Conservation (phyloP, 1,140 invertebrate species). For the Orussus abietinus region DNA sequence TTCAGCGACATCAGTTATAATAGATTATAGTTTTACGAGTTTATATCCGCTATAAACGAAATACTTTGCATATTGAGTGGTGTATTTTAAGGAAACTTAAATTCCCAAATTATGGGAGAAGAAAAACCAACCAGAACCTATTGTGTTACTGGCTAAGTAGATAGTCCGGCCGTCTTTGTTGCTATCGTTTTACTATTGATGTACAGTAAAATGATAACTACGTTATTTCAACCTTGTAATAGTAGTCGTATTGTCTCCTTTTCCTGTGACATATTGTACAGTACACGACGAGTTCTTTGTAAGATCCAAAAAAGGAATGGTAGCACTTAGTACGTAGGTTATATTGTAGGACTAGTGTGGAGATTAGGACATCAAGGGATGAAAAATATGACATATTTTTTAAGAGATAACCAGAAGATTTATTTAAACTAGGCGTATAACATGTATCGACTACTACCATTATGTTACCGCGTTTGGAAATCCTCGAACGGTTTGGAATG, state of each 20-base stretch:
- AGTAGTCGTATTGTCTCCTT: slow-evolving; percentile 8
- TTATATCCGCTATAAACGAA: too few species aligned
- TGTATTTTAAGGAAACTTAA: too few species aligned
- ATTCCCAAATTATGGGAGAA: too few species aligned
- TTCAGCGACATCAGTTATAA: too few species aligned
- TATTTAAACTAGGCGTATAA: slow-evolving; percentile 29
- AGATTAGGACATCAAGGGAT: slow-evolving; percentile 7
- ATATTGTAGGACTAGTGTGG: slow-evolving; percentile 6
- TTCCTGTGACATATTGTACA: slow-evolving; percentile 28
- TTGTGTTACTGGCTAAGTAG: too few species aligned
- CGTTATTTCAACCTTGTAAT: neutral
- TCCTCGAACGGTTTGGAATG: slow-evolving; percentile 3
- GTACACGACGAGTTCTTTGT: slow-evolving; percentile 20
- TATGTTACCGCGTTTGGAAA: slow-evolving; percentile 22
- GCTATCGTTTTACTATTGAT: too few species aligned
- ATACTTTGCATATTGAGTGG: too few species aligned
- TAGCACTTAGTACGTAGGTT: slow-evolving; percentile 4
- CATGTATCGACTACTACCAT: slow-evolving; percentile 20
- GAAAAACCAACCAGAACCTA: too few species aligned
- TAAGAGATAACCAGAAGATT: slow-evolving; percentile 30
- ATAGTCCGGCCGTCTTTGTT: too few species aligned
- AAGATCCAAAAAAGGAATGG: too few species aligned
- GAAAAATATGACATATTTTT: slow-evolving; percentile 25
- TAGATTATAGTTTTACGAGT: too few species aligned
- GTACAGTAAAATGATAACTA: slow-evolving; percentile 3